phyloP scores from a whole-genome alignment of 2,888 invertebrate genomes.

The Escarpia spicata region DNA sequence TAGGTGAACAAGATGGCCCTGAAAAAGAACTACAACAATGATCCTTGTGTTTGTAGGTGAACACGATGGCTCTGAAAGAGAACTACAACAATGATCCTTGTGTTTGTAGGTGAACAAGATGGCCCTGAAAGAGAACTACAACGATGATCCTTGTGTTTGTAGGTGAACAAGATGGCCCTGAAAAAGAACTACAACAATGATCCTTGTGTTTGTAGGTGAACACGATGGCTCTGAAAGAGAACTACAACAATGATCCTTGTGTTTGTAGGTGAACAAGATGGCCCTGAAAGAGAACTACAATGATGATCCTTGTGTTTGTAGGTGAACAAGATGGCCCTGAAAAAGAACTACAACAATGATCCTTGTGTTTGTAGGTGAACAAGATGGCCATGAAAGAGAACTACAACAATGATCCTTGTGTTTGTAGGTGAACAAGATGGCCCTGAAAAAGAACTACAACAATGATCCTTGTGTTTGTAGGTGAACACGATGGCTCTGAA shows the following conservation, averaged over 20 bases:
- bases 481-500: constrained; percentile 93
- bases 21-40: too few relatives aligned
- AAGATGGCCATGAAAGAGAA: too few relatives aligned
- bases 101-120: constrained; percentile 91
- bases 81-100: neutral
- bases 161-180: constrained; percentile 96
- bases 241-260: constrained; percentile 60
- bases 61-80: too few relatives aligned
- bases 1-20: too few relatives aligned
- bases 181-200: constrained; percentile 76
- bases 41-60: too few relatives aligned
- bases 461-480: constrained; percentile 75
- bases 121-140: constrained; percentile 65
- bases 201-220: constrained; percentile 25
- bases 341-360: constrained; percentile 75
- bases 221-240: too few relatives aligned
- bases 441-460: constrained; percentile 75
- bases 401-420: neutral
- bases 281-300: too few relatives aligned
- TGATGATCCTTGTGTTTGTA: constrained; percentile 63
- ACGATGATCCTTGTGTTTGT: constrained; percentile 38
- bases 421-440: constrained; percentile 93
- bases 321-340: constrained; percentile 94
- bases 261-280: too few relatives aligned
- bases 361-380: too few relatives aligned